Evolutionary conservation across 2,797 vertebrate genomes (phyloP), one percentile per base, ranked within the genome.

Genomic region (Rhynchonycteris naso): DNA sequence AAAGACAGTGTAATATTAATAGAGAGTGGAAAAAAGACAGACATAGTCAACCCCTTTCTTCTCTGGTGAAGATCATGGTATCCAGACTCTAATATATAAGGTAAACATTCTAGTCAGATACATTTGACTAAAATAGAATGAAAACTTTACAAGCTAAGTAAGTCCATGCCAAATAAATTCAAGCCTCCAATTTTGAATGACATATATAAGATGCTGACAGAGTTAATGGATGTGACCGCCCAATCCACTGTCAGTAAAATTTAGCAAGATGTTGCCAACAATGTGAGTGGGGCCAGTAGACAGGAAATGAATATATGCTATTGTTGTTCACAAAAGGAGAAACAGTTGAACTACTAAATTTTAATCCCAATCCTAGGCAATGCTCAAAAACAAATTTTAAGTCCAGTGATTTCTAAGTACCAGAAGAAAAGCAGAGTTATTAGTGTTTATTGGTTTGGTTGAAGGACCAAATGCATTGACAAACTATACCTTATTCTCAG

Each of bases 361-460:
- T 43, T 26, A 81, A 50, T 58, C 54, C 18, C n/a, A 35, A 56
- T 76, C 22, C 5, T 33, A 22, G 78, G 38, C 10, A 59, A 72
- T 79, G 79, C 22, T 59, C 28, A n/a, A 92, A 78, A 69, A 63
- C 43, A 54, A 82, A 88, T 69, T 11, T n/a, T 28, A 58, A 84
- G 56, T 78, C 26, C 65, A 69, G 79, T 89, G 56, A 90, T 78
- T 79, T 92, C 35, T 79, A 65, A 92, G 33, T 63, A 69, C 33
- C 82, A 76, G 81, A 71, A 47, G 68, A 86, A 82, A 93, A 78
- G 19, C 33, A 81, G 58, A 63, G 69, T 38, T 47, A n/a, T 61
- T 56, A 19, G 61, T 69, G 43, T 14, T 66, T 58, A 19, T 69
- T 54, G 61, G 14, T 82, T 88, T 92, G 16, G 24, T 54, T 63